phyloP scores from a whole-genome alignment of 2,113 vertebrate genomes.

The Dolichallabes microphthalmus region DNA sequence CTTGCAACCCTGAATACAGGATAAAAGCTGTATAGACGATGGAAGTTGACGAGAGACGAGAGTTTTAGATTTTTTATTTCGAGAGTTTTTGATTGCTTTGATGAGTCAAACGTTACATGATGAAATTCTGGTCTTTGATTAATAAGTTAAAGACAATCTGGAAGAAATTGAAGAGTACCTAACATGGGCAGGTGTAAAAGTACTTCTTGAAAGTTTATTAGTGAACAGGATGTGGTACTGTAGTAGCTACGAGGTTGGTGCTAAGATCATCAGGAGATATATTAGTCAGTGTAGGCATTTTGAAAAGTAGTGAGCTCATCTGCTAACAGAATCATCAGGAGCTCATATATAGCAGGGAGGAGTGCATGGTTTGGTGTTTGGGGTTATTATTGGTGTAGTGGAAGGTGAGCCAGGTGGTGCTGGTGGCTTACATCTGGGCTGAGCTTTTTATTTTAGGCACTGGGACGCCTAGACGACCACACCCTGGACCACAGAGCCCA shows the following conservation, averaged over 20 bases:
- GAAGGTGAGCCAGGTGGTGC: constrained; percentile 26
- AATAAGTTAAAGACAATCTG: not conserved
- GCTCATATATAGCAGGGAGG: constrained; percentile 5
- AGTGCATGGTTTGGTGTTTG: constrained; percentile 1
- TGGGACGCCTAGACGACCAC: constrained; percentile 28
- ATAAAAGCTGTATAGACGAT: too few relatives aligned
- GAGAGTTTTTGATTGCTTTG: not conserved
- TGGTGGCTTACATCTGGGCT: constrained; percentile 25
- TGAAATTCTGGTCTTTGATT: not conserved
- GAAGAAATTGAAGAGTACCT: not conserved
- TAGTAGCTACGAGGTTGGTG: not conserved
- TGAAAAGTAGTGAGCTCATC: not conserved
- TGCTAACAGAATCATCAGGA: constrained; percentile 10
- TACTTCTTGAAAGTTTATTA: not conserved
- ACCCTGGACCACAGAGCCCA: constrained; percentile 40
- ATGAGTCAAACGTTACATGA: not conserved
- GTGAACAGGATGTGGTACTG: not conserved
- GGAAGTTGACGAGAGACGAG: too few relatives aligned
- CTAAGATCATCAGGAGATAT: not conserved
- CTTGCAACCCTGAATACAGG: too few relatives aligned
- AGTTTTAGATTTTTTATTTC: not conserved
- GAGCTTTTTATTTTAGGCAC: constrained; percentile 31
- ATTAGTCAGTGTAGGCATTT: not conserved
- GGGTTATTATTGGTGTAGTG: not conserved
- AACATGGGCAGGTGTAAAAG: not conserved